phyloP scores from a whole-genome alignment of 2,888 invertebrate species.

The Morinoia aosen region DNA sequence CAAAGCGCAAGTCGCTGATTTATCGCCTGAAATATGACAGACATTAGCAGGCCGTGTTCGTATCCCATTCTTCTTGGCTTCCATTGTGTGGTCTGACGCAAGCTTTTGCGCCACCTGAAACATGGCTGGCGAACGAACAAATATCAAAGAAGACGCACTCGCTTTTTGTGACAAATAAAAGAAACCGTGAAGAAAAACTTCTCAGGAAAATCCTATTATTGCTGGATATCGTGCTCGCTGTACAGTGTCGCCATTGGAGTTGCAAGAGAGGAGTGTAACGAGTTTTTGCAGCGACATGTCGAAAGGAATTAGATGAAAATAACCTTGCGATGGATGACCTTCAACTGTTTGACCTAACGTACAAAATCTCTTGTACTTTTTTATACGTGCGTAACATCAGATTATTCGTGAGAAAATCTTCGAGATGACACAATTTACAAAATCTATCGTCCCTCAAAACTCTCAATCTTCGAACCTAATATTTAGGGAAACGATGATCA shows the following conservation, averaged over 20 bases:
- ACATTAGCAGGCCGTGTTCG: conserved; percentile 48
- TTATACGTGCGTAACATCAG: too few species aligned
- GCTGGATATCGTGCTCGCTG: not conserved
- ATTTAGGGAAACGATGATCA: too few species aligned
- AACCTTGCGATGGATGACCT: too few species aligned
- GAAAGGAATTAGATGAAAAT: too few species aligned
- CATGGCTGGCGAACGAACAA: not conserved
- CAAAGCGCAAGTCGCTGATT: conserved; percentile 51
- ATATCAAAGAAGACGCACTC: not conserved
- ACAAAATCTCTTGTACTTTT: too few species aligned
- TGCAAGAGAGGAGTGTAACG: not conserved
- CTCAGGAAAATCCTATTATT: not conserved
- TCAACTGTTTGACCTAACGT: too few species aligned
- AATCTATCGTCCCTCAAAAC: too few species aligned
- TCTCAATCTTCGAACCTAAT: too few species aligned
- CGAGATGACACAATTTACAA: too few species aligned
- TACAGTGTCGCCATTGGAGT: not conserved
- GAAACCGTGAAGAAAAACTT: not conserved
- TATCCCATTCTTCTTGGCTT: conserved; percentile 52
- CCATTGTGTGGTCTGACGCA: conserved; percentile 23
- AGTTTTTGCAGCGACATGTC: not conserved
- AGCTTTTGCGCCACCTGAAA: conserved; percentile 27
- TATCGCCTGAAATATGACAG: conserved; percentile 38
- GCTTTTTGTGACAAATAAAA: conserved; percentile 14
- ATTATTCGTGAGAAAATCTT: too few species aligned